These are phyloP conservation scores for Manduca sexta DNA, from an alignment of 1,140 invertebrate genomes.

Conservation along the genomic window DNA sequence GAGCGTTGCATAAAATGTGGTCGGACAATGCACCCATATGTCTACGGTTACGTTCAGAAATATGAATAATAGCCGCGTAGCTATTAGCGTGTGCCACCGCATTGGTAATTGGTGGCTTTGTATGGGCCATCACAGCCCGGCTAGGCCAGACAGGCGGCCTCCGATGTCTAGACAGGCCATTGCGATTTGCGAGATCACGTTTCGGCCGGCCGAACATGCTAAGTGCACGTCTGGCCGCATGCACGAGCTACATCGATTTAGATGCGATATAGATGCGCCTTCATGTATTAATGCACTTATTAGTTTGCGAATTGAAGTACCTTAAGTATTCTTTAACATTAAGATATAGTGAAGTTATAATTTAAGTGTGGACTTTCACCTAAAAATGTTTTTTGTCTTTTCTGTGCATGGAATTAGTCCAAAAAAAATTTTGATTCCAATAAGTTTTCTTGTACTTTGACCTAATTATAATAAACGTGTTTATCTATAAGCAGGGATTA, in stretches of 20 bases:
- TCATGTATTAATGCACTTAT: too few species aligned
- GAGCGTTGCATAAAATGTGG: constrained; percentile 5
- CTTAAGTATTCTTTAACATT: too few species aligned
- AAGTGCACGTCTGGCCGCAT: constrained; percentile 54
- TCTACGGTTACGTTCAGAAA: constrained; percentile 9
- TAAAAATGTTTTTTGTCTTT: too few species aligned
- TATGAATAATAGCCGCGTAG: constrained; percentile 18
- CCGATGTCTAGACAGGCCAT: constrained; percentile 47
- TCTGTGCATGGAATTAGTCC: too few species aligned
- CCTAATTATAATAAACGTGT: too few species aligned
- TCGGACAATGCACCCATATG: constrained; percentile 2
- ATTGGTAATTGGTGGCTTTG: constrained; percentile 25
- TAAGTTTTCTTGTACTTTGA: too few species aligned
- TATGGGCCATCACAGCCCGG: constrained; percentile 18
- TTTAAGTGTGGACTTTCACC: too few species aligned
- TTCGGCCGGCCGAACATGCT: constrained; percentile 56
- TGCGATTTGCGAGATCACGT: constrained; percentile 59
- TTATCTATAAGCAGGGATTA: too few species aligned
- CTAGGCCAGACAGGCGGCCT: constrained; percentile 48
- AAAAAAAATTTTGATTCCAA: too few species aligned
- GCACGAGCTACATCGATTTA: constrained; percentile 12
- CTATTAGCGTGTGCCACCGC: constrained; percentile 17
- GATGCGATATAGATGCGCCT: too few species aligned
- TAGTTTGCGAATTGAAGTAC: too few species aligned
- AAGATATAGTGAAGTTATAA: too few species aligned